A percentile compares a stretch with the other conserved stretches of the same genome.
Evolutionary conservation across 1,140 invertebrate species (phyloP).

Genomic region (Lanistes nyassanus): DNA sequence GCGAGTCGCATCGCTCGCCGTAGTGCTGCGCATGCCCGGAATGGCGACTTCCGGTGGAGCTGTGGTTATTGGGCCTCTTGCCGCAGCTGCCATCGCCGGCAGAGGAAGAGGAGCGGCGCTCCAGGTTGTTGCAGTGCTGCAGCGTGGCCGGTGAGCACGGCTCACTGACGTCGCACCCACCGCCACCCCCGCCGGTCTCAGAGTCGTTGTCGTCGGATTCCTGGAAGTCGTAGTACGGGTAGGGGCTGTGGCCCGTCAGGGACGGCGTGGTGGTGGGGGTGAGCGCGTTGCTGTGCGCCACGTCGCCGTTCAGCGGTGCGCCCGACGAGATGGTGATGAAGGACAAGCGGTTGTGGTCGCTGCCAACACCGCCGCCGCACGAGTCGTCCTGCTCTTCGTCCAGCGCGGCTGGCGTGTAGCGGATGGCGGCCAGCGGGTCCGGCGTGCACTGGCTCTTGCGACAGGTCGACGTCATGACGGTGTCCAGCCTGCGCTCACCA

Average conservation of each 20-base stretch:
- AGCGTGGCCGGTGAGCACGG: neutral
- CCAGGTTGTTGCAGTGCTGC: neutral
- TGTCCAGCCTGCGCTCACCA: no score
- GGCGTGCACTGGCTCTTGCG: no score
- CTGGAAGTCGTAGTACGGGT: slow-evolving; percentile 24
- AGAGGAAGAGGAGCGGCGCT: no score
- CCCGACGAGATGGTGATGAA: neutral
- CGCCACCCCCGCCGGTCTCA: neutral
- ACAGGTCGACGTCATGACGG: no score
- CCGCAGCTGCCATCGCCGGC: neutral
- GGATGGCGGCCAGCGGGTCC: slow-evolving; percentile 6
- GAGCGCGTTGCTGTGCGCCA: neutral
- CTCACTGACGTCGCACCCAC: neutral
- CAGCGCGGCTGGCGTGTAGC: slow-evolving; percentile 11
- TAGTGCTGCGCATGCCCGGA: neutral
- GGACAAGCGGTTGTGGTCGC: slow-evolving; percentile 5
- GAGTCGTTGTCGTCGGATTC: slow-evolving; percentile 22
- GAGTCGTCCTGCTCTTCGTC: slow-evolving; percentile 18
- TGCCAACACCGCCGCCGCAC: no score
- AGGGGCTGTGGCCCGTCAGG: neutral
- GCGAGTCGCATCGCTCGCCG: slow-evolving; percentile 8
- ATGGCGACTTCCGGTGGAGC: neutral
- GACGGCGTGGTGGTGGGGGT: neutral
- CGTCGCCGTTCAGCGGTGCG: slow-evolving; percentile 16
- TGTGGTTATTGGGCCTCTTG: neutral